A percentile compares a stretch with the other conserved stretches of the same genome.
These are phyloP conservation scores for Hirundichthys speculiger DNA, from an alignment of 2,113 vertebrate genomes.

Conservation along the genomic window DNA sequence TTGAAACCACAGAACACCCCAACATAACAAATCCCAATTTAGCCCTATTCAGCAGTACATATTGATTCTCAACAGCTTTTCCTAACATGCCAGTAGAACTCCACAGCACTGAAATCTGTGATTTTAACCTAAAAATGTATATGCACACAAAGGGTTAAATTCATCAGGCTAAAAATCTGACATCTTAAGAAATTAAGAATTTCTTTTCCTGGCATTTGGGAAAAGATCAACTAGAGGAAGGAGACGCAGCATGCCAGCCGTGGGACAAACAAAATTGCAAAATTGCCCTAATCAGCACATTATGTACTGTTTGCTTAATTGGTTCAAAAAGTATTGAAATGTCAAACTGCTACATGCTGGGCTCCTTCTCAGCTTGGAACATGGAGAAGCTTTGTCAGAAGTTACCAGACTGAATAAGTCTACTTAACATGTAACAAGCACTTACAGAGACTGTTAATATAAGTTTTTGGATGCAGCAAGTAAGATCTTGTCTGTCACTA, in stretches of 20 bases:
- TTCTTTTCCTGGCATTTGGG: not conserved
- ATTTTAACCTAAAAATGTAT: too few relatives aligned
- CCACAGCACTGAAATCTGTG: too few relatives aligned
- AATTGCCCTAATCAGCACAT: slow-evolving; percentile 2
- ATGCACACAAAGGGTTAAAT: too few relatives aligned
- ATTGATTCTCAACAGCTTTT: too few relatives aligned
- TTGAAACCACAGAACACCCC: too few relatives aligned
- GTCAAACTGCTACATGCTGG: not conserved
- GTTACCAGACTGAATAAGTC: not conserved
- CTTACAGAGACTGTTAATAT: too few relatives aligned
- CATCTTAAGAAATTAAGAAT: not conserved
- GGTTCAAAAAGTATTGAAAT: not conserved
- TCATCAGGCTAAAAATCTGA: not conserved
- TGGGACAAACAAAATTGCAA: not conserved
- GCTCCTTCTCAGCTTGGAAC: not conserved
- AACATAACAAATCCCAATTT: too few relatives aligned
- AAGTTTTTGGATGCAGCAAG: too few relatives aligned
- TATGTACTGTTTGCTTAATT: not conserved
- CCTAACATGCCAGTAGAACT: too few relatives aligned
- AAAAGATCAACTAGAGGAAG: not conserved
- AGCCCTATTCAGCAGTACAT: too few relatives aligned
- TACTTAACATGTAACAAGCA: too few relatives aligned
- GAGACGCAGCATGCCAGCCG: not conserved
- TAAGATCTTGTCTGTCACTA: too few relatives aligned
- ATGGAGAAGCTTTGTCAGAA: not conserved